Evolutionary conservation across 2,797 vertebrate species (phyloP).

Genomic region (Melanotaenia boesemani): DNA sequence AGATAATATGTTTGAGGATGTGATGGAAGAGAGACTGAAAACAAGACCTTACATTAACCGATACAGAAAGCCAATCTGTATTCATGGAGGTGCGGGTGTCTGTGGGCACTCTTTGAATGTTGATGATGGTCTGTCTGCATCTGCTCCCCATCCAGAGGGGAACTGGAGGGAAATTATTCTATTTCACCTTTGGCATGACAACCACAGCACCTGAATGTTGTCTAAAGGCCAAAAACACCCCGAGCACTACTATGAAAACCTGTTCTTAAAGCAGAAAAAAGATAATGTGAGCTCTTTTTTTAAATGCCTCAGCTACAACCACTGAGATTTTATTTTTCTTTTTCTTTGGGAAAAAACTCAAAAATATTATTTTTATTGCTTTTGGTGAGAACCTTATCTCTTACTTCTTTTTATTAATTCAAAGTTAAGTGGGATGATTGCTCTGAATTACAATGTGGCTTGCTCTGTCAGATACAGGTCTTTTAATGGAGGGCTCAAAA

Average conservation of each 20-base stretch:
- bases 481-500: constrained; percentile 28
- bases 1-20: constrained; percentile 53
- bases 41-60: constrained; percentile 63
- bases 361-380: neutral
- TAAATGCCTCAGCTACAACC: too few relatives aligned
- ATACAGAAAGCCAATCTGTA: constrained; percentile 62
- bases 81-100: constrained; percentile 63
- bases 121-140: constrained; percentile 60
- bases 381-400: neutral
- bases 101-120: constrained; percentile 58
- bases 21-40: constrained; percentile 39
- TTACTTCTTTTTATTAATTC: constrained; percentile 43
- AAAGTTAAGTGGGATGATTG: constrained; percentile 31
- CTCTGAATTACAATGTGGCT: constrained; percentile 19
- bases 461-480: constrained; percentile 40
- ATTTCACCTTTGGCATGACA: constrained; percentile 69
- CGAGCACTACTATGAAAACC: constrained; percentile 53
- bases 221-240: constrained; percentile 56
- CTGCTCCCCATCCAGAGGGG: constrained; percentile 48
- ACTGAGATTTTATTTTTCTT: too few relatives aligned
- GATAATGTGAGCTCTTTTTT: neutral
- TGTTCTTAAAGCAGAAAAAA: constrained; percentile 4
- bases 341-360: too few relatives aligned
- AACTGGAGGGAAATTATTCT: constrained; percentile 33
- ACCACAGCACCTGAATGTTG: constrained; percentile 40